phyloP scores from a whole-genome alignment of 2,113 vertebrate genomes.

The Leptodactylus fuscus region DNA sequence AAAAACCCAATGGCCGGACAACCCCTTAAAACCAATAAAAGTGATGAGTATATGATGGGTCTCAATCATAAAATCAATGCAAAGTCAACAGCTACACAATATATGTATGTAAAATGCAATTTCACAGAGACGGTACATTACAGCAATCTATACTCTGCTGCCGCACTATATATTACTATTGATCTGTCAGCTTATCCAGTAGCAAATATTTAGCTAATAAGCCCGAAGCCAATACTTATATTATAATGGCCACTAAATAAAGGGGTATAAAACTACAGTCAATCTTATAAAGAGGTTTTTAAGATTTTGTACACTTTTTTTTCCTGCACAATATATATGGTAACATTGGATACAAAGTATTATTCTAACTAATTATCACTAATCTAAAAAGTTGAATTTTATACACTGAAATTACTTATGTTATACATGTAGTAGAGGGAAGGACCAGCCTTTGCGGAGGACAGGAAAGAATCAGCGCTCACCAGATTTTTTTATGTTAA shows the following conservation, averaged over 20 bases:
- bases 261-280: background rate
- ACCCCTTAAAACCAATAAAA: background rate
- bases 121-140: background rate
- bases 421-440: no score
- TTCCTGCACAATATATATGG: background rate
- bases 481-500: no score
- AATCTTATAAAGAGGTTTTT: background rate
- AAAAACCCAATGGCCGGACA: no score
- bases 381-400: background rate
- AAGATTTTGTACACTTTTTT: background rate
- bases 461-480: no score
- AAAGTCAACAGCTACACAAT: background rate
- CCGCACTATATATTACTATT: background rate
- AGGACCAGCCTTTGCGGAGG: no score
- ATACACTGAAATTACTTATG: no score
- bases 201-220: slow-evolving; percentile 3
- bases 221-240: background rate
- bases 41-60: background rate
- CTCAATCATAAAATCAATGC: background rate
- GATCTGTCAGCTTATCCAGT: background rate
- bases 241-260: background rate
- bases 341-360: background rate
- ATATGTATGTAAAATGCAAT: background rate
- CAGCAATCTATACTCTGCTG: background rate
- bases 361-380: background rate